Conservation (phyloP, 2,888 invertebrate species). For the Cerastis leucographa region DNA sequence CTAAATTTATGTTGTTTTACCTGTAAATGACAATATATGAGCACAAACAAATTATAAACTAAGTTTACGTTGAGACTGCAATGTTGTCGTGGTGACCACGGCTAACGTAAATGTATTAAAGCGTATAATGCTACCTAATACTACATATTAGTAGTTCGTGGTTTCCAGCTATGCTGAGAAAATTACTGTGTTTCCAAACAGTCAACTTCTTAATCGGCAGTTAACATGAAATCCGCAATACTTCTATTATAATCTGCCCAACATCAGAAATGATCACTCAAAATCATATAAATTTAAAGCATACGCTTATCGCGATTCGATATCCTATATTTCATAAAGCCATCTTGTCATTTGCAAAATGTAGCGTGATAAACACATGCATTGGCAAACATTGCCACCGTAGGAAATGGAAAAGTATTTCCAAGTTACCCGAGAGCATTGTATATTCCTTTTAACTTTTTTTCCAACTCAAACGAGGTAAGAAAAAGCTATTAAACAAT, state of each 20-base stretch:
- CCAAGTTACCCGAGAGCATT: conserved; percentile 61
- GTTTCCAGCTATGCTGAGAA: conserved; percentile 32
- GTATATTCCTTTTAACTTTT: conserved; percentile 52
- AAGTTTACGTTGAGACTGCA: conserved; percentile 12
- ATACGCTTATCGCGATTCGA: conserved; percentile 43
- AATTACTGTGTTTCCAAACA: conserved; percentile 28
- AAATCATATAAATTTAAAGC: conserved; percentile 4
- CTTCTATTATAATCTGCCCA: background rate
- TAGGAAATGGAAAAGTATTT: conserved; percentile 67
- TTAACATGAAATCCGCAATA: conserved; percentile 3
- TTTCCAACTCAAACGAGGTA: conserved; percentile 46
- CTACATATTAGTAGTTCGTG: conserved; percentile 25
- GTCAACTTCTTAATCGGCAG: conserved; percentile 16
- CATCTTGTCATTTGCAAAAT: conserved; percentile 74
- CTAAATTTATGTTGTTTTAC: background rate
- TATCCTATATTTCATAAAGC: conserved; percentile 75
- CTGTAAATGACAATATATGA: background rate
- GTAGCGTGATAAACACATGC: conserved; percentile 73
- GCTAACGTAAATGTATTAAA: conserved; percentile 19
- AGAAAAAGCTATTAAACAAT: conserved; percentile 60
- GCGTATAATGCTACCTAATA: conserved; percentile 19
- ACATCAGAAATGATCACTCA: background rate
- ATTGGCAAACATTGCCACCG: conserved; percentile 51
- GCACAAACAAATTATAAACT: conserved; percentile 40
- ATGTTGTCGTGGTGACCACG: conserved; percentile 1